Evolutionary conservation across 1,140 invertebrate species (phyloP).

Genomic region (Drosophila ficusphila): DNA sequence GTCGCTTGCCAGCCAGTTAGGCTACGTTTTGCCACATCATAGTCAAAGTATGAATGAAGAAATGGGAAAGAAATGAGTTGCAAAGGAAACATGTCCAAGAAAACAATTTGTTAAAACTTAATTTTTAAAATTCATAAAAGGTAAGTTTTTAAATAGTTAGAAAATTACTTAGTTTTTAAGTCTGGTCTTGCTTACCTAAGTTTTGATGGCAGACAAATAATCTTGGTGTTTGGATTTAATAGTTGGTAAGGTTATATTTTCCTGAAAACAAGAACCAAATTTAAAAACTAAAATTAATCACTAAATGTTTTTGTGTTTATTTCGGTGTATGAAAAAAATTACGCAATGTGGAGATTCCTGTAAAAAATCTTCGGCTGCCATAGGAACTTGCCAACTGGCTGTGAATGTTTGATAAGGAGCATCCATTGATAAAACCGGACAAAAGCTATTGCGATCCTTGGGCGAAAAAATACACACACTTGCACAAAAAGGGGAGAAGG

Average conservation of each 20-base stretch:
- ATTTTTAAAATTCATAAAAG: background rate
- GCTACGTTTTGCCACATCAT: constrained; percentile 70
- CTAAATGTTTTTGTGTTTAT: background rate
- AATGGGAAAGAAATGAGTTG: background rate
- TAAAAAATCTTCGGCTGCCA: constrained; percentile 21
- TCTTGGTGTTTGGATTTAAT: too few relatives aligned
- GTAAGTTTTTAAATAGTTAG: background rate
- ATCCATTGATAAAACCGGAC: constrained; percentile 57
- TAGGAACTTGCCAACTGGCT: constrained; percentile 51
- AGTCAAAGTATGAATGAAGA: constrained; percentile 1
- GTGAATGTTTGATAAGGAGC: constrained; percentile 72
- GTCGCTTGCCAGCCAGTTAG: constrained; percentile 70
- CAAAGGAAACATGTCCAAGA: background rate
- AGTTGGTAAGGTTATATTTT: too few relatives aligned
- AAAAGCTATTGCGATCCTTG: constrained; percentile 35
- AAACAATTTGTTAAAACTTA: background rate
- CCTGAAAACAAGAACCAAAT: too few relatives aligned
- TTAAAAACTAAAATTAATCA: too few relatives aligned
- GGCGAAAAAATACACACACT: constrained; percentile 5
- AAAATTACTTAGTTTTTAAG: too few relatives aligned
- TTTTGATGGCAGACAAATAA: too few relatives aligned
- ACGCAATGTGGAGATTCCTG: constrained; percentile 46
- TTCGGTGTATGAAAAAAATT: constrained; percentile 9
- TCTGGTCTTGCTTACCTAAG: too few relatives aligned
- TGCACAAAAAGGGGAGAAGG: background rate